These are phyloP conservation scores for Gari tellinella DNA, from an alignment of 2,888 invertebrate genomes.

Conservation along the genomic window DNA sequence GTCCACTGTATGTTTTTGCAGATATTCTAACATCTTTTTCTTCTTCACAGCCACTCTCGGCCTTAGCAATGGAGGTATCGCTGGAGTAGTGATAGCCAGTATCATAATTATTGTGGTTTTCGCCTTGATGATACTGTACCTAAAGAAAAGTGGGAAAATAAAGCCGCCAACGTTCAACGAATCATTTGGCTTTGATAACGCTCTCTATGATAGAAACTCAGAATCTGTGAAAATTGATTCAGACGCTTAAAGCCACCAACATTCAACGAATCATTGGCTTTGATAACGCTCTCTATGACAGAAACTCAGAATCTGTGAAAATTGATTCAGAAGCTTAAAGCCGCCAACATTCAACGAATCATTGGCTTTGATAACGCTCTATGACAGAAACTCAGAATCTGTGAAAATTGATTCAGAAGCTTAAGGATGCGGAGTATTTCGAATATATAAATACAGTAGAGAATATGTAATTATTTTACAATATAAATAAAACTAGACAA, in stretches of 20 bases:
- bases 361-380: conserved; percentile 44
- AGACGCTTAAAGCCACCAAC: conserved; percentile 31
- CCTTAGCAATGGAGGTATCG: conserved; percentile 36
- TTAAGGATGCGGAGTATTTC: conserved; percentile 18
- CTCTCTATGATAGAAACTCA: conserved; percentile 24
- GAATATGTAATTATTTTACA: too few species aligned
- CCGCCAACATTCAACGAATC: conserved; percentile 13
- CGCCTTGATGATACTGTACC: conserved; percentile 20
- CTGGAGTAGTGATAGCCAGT: conserved; percentile 37
- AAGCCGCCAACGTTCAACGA: conserved; percentile 20
- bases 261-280: conserved; percentile 23
- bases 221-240: conserved; percentile 36
- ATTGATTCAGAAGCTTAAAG: conserved; percentile 38
- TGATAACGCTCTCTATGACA: conserved; percentile 41
- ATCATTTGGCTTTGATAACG: conserved; percentile 39
- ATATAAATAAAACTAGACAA: too few species aligned
- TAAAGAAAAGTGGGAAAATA: conserved; percentile 31
- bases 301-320: conserved; percentile 20
- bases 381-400: conserved; percentile 21
- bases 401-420: conserved; percentile 42
- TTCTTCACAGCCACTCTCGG: conserved; percentile 21
- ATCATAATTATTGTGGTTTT: conserved; percentile 20
- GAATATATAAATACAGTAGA: too few species aligned
- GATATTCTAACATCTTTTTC: too few species aligned
- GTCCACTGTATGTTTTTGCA: too few species aligned